Percentiles rank a stretch among this genome's conserved stretches.
Conservation (phyloP, 1,140 invertebrate genomes). For the Drosophila malerkotliana region DNA sequence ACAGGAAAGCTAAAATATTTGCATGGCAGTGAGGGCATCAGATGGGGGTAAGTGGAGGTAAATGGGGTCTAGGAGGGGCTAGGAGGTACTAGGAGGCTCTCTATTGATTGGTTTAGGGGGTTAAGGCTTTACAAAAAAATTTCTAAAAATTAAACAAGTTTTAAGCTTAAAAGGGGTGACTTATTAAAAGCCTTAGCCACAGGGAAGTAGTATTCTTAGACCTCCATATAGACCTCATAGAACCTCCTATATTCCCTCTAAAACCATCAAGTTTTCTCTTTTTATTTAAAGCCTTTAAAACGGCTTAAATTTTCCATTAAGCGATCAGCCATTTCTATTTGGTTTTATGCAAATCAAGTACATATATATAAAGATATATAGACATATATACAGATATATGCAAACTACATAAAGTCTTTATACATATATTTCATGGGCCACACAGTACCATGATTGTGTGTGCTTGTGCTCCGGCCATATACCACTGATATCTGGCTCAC, state of each 20-base stretch:
- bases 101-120: neutral
- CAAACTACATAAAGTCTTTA: slow-evolving; percentile 13
- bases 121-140: no score
- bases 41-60: neutral
- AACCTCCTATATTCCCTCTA: no score
- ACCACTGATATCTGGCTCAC: slow-evolving; percentile 72
- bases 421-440: neutral
- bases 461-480: slow-evolving; percentile 64
- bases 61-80: slow-evolving; percentile 1
- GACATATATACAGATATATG: neutral
- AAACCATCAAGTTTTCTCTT: neutral
- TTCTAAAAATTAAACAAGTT: no score
- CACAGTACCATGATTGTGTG: neutral
- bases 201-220: no score
- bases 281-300: slow-evolving; percentile 25
- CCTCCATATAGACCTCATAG: no score
- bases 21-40: slow-evolving; percentile 21
- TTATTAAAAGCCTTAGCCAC: neutral
- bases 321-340: slow-evolving; percentile 32
- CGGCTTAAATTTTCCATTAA: slow-evolving; percentile 38
- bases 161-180: neutral
- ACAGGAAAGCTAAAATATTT: slow-evolving; percentile 36
- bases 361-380: neutral
- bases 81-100: neutral
- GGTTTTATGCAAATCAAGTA: slow-evolving; percentile 52